Conservation (phyloP, 2,797 vertebrate genomes). For the Pygocentrus nattereri region DNA sequence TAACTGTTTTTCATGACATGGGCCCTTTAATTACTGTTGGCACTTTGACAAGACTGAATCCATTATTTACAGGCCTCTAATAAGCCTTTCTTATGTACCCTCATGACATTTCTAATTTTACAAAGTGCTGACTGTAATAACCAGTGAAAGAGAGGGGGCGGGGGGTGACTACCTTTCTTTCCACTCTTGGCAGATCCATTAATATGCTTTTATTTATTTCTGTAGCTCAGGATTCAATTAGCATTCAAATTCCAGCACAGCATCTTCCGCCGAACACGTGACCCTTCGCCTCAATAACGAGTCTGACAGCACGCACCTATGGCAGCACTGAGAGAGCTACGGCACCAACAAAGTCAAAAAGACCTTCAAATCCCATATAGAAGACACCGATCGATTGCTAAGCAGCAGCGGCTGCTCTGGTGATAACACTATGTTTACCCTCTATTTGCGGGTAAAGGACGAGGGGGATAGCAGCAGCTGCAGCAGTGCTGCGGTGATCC, state of each 20-base stretch:
- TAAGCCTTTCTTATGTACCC: background rate
- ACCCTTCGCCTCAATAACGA: constrained; percentile 19
- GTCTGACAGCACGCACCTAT: background rate
- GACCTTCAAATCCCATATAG: constrained; percentile 43
- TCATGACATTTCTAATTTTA: constrained; percentile 37
- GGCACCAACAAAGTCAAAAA: constrained; percentile 44
- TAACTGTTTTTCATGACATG: background rate
- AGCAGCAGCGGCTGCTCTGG: constrained; percentile 26
- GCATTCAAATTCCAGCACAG: constrained; percentile 39
- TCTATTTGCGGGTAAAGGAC: constrained; percentile 36
- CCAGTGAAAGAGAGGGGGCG: background rate
- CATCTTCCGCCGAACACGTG: background rate
- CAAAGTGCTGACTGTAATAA: constrained; percentile 25
- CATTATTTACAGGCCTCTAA: background rate
- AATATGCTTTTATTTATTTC: constrained; percentile 44
- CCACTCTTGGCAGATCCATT: constrained; percentile 21
- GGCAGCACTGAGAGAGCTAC: constrained; percentile 11
- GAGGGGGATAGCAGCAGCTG: background rate
- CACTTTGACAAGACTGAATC: background rate
- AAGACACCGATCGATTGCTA: constrained; percentile 38
- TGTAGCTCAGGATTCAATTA: constrained; percentile 25
- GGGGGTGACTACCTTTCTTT: background rate
- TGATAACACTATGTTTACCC: constrained; percentile 46
- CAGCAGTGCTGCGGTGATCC: constrained; percentile 11
- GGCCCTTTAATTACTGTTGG: constrained; percentile 15